Conservation (phyloP, 2,113 vertebrate genomes). For the Heteronetta atricapilla region DNA sequence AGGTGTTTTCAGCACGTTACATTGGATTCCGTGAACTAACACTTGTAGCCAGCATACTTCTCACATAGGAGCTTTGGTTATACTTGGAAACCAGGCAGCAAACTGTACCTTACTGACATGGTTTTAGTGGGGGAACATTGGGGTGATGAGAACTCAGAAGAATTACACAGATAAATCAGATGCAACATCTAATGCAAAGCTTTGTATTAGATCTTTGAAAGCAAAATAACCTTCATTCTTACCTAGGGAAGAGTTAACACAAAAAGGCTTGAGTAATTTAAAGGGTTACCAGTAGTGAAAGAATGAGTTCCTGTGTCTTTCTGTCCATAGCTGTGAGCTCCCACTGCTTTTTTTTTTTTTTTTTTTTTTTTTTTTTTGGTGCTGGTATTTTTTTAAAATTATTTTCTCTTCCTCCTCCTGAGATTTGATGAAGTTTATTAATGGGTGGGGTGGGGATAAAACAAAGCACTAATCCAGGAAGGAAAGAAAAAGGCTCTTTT, state of each 20-base stretch:
- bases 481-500: not conserved
- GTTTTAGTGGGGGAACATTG: not conserved
- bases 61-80: not conserved
- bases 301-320: not conserved
- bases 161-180: not conserved
- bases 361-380: not conserved
- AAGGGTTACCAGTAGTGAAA: not conserved
- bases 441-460: not conserved
- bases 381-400: not conserved
- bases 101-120: not conserved
- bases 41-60: not conserved
- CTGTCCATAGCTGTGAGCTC: not conserved
- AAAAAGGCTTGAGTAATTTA: not conserved
- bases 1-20: not conserved
- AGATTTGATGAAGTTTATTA: not conserved
- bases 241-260: not conserved
- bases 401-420: fast-evolving
- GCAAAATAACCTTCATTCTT: not conserved
- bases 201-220: not conserved
- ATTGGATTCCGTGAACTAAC: not conserved
- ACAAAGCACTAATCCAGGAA: not conserved
- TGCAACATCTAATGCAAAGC: not conserved
- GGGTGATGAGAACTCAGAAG: not conserved
- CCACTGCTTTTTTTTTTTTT: not conserved
- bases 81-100: not conserved